Evolutionary conservation across 2,113 vertebrate genomes (phyloP).

Genomic region (Haemorhous mexicanus): DNA sequence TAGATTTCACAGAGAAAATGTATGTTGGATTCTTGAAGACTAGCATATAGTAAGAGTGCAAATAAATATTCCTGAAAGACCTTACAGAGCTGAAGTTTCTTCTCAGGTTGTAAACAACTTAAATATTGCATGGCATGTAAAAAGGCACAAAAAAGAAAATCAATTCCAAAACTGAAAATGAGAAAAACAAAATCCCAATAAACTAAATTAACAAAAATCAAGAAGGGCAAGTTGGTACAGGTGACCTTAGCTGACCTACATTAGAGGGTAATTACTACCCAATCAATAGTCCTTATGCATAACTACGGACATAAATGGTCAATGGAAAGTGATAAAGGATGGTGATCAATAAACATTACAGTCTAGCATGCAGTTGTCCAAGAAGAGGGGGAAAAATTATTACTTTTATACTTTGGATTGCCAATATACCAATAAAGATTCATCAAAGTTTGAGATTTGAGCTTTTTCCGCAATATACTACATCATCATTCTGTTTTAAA

Average conservation of each 20-base stretch:
- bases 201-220: constrained; percentile 72
- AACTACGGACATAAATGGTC: constrained; percentile 63
- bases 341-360: constrained; percentile 68
- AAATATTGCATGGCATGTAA: constrained; percentile 27
- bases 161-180: constrained; percentile 53
- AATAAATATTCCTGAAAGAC: not conserved
- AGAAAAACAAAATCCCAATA: constrained; percentile 73
- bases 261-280: constrained; percentile 67
- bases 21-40: not conserved
- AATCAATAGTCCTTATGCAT: constrained; percentile 67
- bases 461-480: not conserved
- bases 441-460: not conserved
- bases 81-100: not conserved
- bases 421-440: not conserved
- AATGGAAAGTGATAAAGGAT: constrained; percentile 63
- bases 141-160: constrained; percentile 39
- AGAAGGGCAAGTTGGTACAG: constrained; percentile 31
- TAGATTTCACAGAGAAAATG: not conserved
- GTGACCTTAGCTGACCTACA: constrained; percentile 66
- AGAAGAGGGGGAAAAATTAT: not conserved
- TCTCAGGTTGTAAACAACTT: not conserved
- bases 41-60: accelerated
- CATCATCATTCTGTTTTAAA: not conserved
- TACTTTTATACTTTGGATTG: not conserved
- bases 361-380: not conserved